A percentile compares a stretch with the other conserved stretches of the same genome.
These are phyloP conservation scores for Athetis lepigone DNA, from an alignment of 2,888 invertebrate species.

Conservation along the genomic window DNA sequence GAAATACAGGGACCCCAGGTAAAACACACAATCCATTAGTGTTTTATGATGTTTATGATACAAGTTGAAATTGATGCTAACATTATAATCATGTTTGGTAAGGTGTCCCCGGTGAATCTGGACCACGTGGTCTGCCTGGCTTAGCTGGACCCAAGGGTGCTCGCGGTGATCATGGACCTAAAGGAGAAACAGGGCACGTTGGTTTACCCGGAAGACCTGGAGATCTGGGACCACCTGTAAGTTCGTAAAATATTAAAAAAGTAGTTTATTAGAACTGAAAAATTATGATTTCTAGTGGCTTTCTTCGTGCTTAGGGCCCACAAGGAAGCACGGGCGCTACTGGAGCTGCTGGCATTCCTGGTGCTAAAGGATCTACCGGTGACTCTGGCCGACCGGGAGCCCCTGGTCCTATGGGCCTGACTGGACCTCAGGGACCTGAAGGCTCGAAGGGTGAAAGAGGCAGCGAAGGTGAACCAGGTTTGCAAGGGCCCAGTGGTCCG, in stretches of 20 bases:
- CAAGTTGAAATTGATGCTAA: conserved; percentile 1
- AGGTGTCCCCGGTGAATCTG: conserved; percentile 92
- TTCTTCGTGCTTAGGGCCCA: conserved; percentile 89
- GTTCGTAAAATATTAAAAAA: not conserved
- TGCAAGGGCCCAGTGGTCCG: conserved; percentile 93
- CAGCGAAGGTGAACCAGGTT: conserved; percentile 92
- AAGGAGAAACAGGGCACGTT: conserved; percentile 93
- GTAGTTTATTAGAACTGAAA: not conserved
- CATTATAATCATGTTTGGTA: conserved; percentile 19
- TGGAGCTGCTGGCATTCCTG: conserved; percentile 93
- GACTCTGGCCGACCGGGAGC: conserved; percentile 93
- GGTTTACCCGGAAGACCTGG: conserved; percentile 95
- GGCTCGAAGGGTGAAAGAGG: conserved; percentile 95
- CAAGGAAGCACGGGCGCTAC: conserved; percentile 93
- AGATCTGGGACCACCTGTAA: conserved; percentile 93
- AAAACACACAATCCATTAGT: conserved; percentile 22
- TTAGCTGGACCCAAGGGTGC: conserved; percentile 93
- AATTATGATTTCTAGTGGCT: not conserved
- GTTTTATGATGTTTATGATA: not conserved
- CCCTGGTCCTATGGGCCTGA: conserved; percentile 92
- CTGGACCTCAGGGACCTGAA: conserved; percentile 93
- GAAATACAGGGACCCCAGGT: conserved; percentile 91
- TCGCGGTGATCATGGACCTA: conserved; percentile 94
- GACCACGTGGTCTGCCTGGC: conserved; percentile 91
- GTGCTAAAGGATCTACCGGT: conserved; percentile 93